phyloP scores from a whole-genome alignment of 2,888 invertebrate genomes.

The Lepeophtheirus nordmannii region DNA sequence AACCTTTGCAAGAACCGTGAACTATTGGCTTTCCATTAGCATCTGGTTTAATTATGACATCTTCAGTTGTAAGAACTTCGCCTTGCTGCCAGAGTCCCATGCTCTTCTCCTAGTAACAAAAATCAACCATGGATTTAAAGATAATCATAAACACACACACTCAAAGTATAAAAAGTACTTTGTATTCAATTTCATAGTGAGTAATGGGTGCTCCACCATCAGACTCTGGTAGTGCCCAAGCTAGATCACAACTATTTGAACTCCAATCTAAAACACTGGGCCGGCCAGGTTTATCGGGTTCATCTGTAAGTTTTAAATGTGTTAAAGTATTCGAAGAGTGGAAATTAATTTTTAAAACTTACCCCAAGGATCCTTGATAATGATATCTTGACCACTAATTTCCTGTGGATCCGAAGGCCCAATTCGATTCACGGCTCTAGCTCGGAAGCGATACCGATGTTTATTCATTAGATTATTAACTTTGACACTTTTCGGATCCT shows the following conservation, averaged over 20 bases:
- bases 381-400: conserved; percentile 61
- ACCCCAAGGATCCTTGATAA: conserved; percentile 96
- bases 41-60: conserved; percentile 41
- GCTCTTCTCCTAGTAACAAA: conserved; percentile 30
- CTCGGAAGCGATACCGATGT: conserved; percentile 83
- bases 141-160: not conserved
- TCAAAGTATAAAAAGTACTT: not conserved
- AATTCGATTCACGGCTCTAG: conserved; percentile 75
- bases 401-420: conserved; percentile 77
- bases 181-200: conserved; percentile 62
- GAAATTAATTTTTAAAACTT: conserved; percentile 30
- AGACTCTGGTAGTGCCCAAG: conserved; percentile 79
- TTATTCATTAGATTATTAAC: conserved; percentile 73
- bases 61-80: conserved; percentile 34
- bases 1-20: conserved; percentile 58
- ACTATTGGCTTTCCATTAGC: conserved; percentile 46
- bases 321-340: not conserved
- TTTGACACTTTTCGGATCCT: conserved; percentile 39
- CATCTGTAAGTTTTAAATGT: conserved; percentile 44
- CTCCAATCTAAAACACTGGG: conserved; percentile 92
- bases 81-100: conserved; percentile 34
- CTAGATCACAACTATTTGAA: conserved; percentile 82
- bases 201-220: conserved; percentile 92
- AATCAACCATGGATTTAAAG: not conserved
- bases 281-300: conserved; percentile 78